Percentiles rank a stretch among this genome's conserved stretches.
Evolutionary conservation across 1,140 invertebrate genomes (phyloP).

Genomic region (Aphidius ervi): DNA sequence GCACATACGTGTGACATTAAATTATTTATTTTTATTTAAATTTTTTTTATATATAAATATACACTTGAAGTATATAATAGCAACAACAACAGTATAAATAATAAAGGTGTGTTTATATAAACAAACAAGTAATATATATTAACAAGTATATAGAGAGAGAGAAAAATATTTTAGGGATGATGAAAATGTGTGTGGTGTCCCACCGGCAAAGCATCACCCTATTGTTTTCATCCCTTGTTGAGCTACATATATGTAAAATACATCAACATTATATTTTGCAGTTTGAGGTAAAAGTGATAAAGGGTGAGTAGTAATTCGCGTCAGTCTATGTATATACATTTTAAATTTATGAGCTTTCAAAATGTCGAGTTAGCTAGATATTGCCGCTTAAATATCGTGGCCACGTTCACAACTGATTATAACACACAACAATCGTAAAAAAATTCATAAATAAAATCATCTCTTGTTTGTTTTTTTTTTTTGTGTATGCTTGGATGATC

Average conservation of each 20-base stretch:
- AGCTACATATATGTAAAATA: constrained; percentile 1
- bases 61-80: too few relatives aligned
- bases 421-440: background rate
- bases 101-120: too few relatives aligned
- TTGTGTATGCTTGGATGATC: background rate
- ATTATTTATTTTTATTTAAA: too few relatives aligned
- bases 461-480: background rate
- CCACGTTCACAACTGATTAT: constrained; percentile 13
- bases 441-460: too few relatives aligned
- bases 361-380: constrained; percentile 18
- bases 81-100: too few relatives aligned
- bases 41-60: too few relatives aligned
- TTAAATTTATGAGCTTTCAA: constrained; percentile 19
- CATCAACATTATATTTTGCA: background rate
- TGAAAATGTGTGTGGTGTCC: too few relatives aligned
- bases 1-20: too few relatives aligned
- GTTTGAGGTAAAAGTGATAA: too few relatives aligned
- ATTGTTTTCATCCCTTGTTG: constrained; percentile 18
- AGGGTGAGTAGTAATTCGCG: constrained; percentile 15
- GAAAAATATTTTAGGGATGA: too few relatives aligned
- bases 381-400: constrained; percentile 17
- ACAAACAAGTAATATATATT: too few relatives aligned
- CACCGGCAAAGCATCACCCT: background rate
- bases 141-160: too few relatives aligned
- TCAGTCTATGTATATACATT: constrained; percentile 4